phyloP scores from a whole-genome alignment of 2,113 vertebrate genomes.

The Heterochromis multidens region DNA sequence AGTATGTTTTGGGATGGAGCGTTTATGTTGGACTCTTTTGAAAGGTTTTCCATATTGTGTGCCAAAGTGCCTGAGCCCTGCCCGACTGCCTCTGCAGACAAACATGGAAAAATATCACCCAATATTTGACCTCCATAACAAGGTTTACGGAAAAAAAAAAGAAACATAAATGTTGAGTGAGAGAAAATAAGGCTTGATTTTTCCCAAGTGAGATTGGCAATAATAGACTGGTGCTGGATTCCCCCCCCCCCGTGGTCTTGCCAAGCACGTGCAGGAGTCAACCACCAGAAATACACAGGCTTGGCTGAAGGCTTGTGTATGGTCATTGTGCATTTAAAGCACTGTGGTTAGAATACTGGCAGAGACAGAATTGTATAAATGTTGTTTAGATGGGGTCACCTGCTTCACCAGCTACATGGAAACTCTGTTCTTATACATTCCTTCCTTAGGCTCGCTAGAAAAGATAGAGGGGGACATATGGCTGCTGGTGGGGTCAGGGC shows the following conservation, averaged over 20 bases:
- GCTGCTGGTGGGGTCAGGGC: not conserved
- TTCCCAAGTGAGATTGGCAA: conserved; percentile 23
- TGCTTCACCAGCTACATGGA: not conserved
- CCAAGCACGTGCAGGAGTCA: conserved; percentile 9
- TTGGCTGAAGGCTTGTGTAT: not conserved
- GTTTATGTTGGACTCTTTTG: conserved; percentile 31
- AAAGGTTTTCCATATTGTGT: conserved; percentile 45
- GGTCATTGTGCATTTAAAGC: not conserved
- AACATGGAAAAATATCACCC: conserved; percentile 62
- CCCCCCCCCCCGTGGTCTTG: no score
- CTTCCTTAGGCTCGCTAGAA: not conserved
- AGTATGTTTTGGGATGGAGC: not conserved
- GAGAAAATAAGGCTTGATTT: conserved; percentile 28
- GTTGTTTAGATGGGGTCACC: not conserved
- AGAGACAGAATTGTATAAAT: not conserved
- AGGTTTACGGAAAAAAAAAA: conserved; percentile 25
- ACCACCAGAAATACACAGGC: not conserved
- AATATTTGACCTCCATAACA: conserved; percentile 28
- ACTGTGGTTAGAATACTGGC: not conserved
- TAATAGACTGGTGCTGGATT: not conserved
- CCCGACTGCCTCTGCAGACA: conserved; percentile 22
- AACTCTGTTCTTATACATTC: not conserved
- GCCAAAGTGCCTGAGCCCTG: conserved; percentile 34
- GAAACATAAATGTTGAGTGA: not conserved
- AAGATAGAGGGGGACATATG: not conserved